These are phyloP conservation scores for Limnodromus scolopaceus DNA, from an alignment of 2,797 vertebrate genomes.

Conservation along the genomic window DNA sequence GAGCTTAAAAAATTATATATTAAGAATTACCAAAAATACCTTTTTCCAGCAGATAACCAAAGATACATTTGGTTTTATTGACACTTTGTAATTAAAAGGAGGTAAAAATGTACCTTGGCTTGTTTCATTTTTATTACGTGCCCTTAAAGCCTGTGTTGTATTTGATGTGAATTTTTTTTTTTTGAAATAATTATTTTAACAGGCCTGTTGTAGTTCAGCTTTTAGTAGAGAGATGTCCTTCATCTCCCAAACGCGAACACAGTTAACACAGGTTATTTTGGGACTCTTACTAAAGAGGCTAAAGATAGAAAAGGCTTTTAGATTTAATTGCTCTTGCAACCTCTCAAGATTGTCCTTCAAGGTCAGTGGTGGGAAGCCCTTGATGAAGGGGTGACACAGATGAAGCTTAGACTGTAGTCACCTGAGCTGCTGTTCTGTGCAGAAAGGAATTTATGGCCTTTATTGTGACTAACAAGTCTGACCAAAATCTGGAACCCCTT, in stretches of 20 bases:
- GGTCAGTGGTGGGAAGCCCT: background rate
- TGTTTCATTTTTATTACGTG: background rate
- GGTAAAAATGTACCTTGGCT: background rate
- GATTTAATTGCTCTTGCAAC: background rate
- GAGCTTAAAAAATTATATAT: background rate
- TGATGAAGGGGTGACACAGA: background rate
- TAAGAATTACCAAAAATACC: background rate
- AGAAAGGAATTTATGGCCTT: background rate
- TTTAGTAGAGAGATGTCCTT: slow-evolving; percentile 9
- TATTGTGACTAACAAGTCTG: background rate
- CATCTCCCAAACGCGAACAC: background rate
- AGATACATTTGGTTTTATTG: background rate
- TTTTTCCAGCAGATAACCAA: background rate
- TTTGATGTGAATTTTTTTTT: background rate
- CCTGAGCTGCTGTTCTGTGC: background rate
- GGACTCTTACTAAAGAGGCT: slow-evolving; percentile 44
- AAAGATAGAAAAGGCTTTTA: slow-evolving; percentile 54
- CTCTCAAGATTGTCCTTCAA: background rate
- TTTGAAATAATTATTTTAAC: background rate
- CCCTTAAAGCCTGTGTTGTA: background rate
- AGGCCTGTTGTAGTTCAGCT: background rate
- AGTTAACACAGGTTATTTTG: slow-evolving; percentile 33
- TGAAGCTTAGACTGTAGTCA: background rate
- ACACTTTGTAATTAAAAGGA: background rate
- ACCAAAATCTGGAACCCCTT: background rate